phyloP scores from a whole-genome alignment of 2,797 vertebrate species.

The Podargus strigoides region DNA sequence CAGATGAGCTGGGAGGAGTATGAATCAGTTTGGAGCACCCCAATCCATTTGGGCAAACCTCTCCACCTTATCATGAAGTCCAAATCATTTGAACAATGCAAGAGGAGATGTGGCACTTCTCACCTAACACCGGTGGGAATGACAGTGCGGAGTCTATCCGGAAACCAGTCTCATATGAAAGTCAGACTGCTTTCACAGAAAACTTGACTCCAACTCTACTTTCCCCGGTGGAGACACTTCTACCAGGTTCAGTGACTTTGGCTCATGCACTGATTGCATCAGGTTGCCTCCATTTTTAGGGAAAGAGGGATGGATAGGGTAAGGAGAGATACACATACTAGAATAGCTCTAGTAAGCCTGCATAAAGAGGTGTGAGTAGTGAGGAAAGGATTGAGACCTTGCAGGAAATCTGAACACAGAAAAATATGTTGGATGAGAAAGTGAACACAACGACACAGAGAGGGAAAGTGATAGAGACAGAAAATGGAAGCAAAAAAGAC shows the following conservation, averaged over 20 bases:
- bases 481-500: background rate
- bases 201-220: background rate
- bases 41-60: background rate
- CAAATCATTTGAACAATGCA: background rate
- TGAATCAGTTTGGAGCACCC: background rate
- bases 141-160: background rate
- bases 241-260: background rate
- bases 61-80: background rate
- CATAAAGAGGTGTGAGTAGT: background rate
- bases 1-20: background rate
- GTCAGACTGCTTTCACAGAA: background rate
- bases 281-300: background rate
- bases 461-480: background rate
- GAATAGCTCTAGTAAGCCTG: background rate
- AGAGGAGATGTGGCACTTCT: background rate
- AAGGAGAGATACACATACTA: background rate
- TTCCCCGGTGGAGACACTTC: background rate
- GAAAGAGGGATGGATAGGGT: background rate
- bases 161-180: background rate
- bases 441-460: background rate
- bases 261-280: background rate
- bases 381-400: background rate
- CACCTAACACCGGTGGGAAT: background rate
- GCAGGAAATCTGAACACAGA: background rate
- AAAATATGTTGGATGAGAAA: background rate